Conservation (phyloP, 2,888 invertebrate species). For the Buathra laborator region DNA sequence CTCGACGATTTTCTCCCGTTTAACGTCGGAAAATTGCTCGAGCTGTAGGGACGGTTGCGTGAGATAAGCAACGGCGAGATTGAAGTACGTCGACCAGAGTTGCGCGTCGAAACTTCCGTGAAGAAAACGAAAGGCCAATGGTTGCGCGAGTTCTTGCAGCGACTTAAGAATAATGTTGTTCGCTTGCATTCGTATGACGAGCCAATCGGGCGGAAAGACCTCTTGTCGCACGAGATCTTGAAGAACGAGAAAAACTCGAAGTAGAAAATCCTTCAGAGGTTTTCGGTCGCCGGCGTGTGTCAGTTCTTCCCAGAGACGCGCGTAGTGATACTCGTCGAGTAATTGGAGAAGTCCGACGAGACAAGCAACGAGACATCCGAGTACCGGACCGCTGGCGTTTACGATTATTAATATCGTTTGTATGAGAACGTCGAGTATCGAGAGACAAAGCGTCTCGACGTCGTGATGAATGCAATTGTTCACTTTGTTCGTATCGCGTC, state of each 20-base stretch:
- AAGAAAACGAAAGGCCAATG: slow-evolving; percentile 93
- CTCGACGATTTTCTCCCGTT: slow-evolving; percentile 91
- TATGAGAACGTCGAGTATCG: slow-evolving; percentile 93
- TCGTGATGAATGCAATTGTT: slow-evolving; percentile 91
- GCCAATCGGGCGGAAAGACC: slow-evolving; percentile 95
- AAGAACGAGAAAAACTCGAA: slow-evolving; percentile 93
- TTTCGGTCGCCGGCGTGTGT: slow-evolving; percentile 90
- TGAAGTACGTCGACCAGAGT: slow-evolving; percentile 92
- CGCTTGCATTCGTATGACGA: slow-evolving; percentile 94
- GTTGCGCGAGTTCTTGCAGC: slow-evolving; percentile 95
- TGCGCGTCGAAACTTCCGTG: slow-evolving; percentile 87
- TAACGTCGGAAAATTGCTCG: slow-evolving; percentile 93
- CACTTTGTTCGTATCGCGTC: slow-evolving; percentile 86
- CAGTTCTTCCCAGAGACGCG: slow-evolving; percentile 93
- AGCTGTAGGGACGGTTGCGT: slow-evolving; percentile 93
- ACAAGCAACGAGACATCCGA: slow-evolving; percentile 94
- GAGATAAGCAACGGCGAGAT: slow-evolving; percentile 92
- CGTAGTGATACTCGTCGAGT: slow-evolving; percentile 95
- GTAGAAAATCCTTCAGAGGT: slow-evolving; percentile 94
- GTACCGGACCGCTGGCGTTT: slow-evolving; percentile 90
- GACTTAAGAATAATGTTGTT: slow-evolving; percentile 95
- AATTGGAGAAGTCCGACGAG: slow-evolving; percentile 94
- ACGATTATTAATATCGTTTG: slow-evolving; percentile 94
- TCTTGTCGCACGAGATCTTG: slow-evolving; percentile 92
- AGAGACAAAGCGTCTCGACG: slow-evolving; percentile 93